Conservation (phyloP, 2,113 vertebrate genomes). For the Saimiri boliviensis region DNA sequence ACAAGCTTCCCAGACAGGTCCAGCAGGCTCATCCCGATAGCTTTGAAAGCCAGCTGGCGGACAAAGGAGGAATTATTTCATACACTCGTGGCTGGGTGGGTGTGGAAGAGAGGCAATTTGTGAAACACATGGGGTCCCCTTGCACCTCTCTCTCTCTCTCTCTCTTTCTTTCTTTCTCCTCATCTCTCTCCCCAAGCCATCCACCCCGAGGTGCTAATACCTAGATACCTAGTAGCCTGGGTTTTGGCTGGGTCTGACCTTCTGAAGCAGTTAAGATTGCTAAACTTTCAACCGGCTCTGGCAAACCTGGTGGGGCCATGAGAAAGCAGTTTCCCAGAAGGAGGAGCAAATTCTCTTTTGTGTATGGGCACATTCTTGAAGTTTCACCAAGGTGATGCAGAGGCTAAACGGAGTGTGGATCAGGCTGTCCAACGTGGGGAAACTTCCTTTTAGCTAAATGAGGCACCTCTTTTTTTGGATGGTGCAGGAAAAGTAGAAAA, state of each 20-base stretch:
- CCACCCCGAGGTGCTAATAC: neutral
- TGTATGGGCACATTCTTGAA: constrained; percentile 73
- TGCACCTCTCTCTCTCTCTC: neutral
- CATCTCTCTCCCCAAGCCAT: neutral
- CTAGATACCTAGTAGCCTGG: neutral
- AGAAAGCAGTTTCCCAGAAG: constrained; percentile 56
- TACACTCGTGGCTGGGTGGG: constrained; percentile 76
- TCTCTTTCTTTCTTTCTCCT: neutral
- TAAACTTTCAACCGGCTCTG: constrained; percentile 25
- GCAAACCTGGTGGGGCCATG: constrained; percentile 57
- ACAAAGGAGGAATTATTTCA: constrained; percentile 86
- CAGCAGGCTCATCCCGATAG: constrained; percentile 79
- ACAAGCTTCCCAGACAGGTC: constrained; percentile 85
- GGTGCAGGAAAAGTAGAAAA: neutral
- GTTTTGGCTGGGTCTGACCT: neutral
- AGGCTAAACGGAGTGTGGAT: constrained; percentile 15
- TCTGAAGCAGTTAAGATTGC: neutral
- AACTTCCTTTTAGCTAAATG: constrained; percentile 50
- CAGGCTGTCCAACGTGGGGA: constrained; percentile 33
- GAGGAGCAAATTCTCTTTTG: constrained; percentile 71
- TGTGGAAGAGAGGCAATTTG: constrained; percentile 69
- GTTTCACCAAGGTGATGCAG: constrained; percentile 75
- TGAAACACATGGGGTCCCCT: constrained; percentile 59
- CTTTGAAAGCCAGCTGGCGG: constrained; percentile 80
- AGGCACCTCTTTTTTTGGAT: constrained; percentile 52